These are phyloP conservation scores for Anoplolepis gracilipes DNA, from an alignment of 1,140 invertebrate genomes.

Conservation along the genomic window DNA sequence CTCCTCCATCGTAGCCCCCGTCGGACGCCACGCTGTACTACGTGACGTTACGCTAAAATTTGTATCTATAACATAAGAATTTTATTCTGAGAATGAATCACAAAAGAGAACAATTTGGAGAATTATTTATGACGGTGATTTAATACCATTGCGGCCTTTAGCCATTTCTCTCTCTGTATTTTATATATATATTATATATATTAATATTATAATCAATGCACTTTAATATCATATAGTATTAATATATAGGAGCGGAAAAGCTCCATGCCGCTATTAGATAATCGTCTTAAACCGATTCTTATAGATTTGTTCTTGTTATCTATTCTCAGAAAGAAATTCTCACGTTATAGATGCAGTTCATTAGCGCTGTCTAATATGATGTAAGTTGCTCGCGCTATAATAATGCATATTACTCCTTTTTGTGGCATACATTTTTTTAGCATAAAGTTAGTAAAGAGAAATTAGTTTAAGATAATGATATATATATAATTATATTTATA, in stretches of 20 bases:
- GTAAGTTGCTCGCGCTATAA: background rate
- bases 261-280: too few species aligned
- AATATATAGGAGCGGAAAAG: too few species aligned
- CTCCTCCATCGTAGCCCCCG: conserved; percentile 38
- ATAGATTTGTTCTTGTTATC: too few species aligned
- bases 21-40: conserved; percentile 32
- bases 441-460: conserved; percentile 7
- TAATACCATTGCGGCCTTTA: conserved; percentile 19
- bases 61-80: conserved; percentile 30
- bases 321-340: too few species aligned
- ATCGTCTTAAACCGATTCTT: too few species aligned
- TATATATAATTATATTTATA: background rate
- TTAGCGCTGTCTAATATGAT: conserved; percentile 31
- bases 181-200: conserved; percentile 49
- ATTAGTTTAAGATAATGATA: background rate
- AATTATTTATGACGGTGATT: background rate
- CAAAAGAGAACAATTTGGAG: background rate
- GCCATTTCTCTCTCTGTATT: conserved; percentile 26
- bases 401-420: background rate
- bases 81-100: conserved; percentile 28
- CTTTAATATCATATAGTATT: too few species aligned
- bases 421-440: background rate
- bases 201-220: conserved; percentile 32
- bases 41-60: conserved; percentile 41
- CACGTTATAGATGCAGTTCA: too few species aligned